Conservation (phyloP, 2,113 vertebrate genomes). For the Cyprinus carpio region DNA sequence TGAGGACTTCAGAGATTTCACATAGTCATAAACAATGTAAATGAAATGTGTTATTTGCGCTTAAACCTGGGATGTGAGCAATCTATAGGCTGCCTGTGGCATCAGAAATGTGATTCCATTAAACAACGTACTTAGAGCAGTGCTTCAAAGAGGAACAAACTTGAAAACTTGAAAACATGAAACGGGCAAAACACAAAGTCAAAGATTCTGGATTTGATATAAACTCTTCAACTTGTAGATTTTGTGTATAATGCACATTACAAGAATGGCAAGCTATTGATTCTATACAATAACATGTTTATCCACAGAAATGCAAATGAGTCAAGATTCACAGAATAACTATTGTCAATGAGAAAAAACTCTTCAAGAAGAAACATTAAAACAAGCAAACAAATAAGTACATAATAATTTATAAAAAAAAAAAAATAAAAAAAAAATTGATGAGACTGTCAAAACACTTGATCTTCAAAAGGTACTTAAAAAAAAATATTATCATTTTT, state of each 20-base stretch:
- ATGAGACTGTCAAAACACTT: not conserved
- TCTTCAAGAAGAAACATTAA: not conserved
- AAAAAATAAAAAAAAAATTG: too few relatives aligned
- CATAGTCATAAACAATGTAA: constrained; percentile 14
- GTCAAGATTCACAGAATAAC: not conserved
- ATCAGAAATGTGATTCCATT: not conserved
- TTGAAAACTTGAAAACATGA: too few relatives aligned
- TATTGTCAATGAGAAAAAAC: not conserved
- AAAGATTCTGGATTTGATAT: not conserved
- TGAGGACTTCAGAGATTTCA: constrained; percentile 30
- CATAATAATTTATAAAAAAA: too few relatives aligned
- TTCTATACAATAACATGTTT: not conserved
- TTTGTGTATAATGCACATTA: not conserved
- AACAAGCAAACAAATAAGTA: not conserved
- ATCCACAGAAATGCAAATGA: not conserved
- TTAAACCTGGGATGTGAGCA: not conserved
- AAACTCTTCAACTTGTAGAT: not conserved
- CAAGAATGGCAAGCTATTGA: not conserved
- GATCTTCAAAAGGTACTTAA: not conserved
- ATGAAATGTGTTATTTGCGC: constrained; percentile 6
- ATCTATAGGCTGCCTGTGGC: not conserved
- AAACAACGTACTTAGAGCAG: not conserved
- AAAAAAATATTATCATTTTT: not conserved
- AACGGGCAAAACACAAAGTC: not conserved
- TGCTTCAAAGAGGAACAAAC: not conserved